A percentile compares a stretch with the other conserved stretches of the same genome.
Conservation (phyloP, 2,888 invertebrate species). For the Empis stercorea region DNA sequence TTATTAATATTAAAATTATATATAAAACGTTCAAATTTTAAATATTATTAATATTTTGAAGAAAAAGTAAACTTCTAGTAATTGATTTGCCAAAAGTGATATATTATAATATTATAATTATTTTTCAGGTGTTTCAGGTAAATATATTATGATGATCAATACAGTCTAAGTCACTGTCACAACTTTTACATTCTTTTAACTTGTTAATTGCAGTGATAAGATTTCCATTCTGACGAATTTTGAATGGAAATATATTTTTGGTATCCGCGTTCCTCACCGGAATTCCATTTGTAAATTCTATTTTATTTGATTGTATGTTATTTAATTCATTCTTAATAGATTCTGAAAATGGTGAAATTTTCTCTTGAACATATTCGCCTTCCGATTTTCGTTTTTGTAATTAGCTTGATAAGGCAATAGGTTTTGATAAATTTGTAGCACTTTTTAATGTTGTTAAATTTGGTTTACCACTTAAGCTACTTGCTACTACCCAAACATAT, state of each 20-base stretch:
- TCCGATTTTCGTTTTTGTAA: neutral
- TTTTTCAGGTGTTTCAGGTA: too few species aligned
- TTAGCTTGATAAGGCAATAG: neutral
- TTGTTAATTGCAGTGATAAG: constrained; percentile 82
- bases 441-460: constrained; percentile 80
- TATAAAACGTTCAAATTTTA: too few species aligned
- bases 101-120: too few species aligned
- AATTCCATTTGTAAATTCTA: neutral
- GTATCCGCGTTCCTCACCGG: neutral
- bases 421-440: constrained; percentile 38
- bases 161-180: constrained; percentile 14
- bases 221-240: constrained; percentile 53
- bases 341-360: too few species aligned
- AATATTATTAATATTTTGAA: too few species aligned
- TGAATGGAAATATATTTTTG: constrained; percentile 20
- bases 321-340: neutral
- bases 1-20: too few species aligned
- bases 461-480: constrained; percentile 56
- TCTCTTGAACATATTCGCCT: too few species aligned
- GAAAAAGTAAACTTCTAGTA: too few species aligned
- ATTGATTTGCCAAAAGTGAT: too few species aligned
- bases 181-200: constrained; percentile 54
- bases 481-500: too few species aligned
- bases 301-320: neutral
- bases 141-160: constrained; percentile 12